These are phyloP conservation scores for Melanotaenia trifasciata DNA, from an alignment of 2,797 vertebrate genomes.

Conservation along the genomic window DNA sequence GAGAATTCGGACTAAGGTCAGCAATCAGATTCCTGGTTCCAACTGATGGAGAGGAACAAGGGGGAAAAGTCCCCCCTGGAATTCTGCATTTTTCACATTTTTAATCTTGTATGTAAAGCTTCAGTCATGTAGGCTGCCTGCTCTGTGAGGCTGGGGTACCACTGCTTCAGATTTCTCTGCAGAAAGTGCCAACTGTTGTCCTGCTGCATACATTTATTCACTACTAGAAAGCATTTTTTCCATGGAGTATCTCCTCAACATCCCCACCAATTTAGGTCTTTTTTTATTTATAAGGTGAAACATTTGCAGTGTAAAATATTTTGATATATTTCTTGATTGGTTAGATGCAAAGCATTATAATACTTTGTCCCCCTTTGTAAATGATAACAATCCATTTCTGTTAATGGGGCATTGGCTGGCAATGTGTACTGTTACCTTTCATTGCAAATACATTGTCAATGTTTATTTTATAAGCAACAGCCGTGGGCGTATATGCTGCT, in stretches of 20 bases:
- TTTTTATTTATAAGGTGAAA: not conserved
- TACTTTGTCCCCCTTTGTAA: no score
- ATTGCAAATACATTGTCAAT: not conserved
- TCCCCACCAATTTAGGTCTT: not conserved
- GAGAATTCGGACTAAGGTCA: constrained; percentile 84
- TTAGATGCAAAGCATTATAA: no score
- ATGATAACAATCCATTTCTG: no score
- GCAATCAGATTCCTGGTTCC: constrained; percentile 78
- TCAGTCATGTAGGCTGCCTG: constrained; percentile 20
- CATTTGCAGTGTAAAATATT: not conserved
- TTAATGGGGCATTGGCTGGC: no score
- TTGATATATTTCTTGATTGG: not conserved
- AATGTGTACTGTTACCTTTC: no score
- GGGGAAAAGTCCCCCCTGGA: constrained; percentile 55
- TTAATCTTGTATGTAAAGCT: constrained; percentile 52
- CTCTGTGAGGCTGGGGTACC: constrained; percentile 8
- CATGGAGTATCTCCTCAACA: constrained; percentile 10
- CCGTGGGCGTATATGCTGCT: not conserved
- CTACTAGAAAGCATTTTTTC: constrained; percentile 16
- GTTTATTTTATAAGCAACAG: not conserved
- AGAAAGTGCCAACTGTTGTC: constrained; percentile 13
- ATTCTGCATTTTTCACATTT: constrained; percentile 71
- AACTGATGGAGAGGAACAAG: constrained; percentile 61
- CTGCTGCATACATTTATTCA: constrained; percentile 22
- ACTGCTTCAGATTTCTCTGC: constrained; percentile 16